Base-by-base conservation (phyloP, 2,888 invertebrate species). In the Poecilus cupreus region DNA sequence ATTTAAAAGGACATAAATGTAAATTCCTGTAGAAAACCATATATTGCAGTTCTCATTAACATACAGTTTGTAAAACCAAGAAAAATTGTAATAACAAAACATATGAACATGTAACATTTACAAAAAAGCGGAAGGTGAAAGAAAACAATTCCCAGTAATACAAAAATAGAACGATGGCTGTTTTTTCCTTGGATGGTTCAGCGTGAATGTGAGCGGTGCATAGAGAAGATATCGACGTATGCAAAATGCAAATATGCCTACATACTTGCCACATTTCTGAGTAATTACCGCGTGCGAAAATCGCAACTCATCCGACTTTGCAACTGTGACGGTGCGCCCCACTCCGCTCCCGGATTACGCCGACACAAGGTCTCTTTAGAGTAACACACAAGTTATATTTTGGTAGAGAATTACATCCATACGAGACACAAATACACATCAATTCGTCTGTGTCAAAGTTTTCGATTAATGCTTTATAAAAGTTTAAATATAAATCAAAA, bases 181-280 rank as follows among this genome's bases (percentile, higher is more conserved):
- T 68, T 68, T 68, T 68, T 68, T 68, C 37, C 64, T 68, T 32
- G 37, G 37, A 68, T 60, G 26, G 32, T 60, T 60, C 32, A 32
- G 64, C 37, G 32, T 22, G 32, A 18, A 18, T 60, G 20, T 54
- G 54, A 22, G 13, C 60, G 43, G 43, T 74, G 74, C 26, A 74
- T 74, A 26, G 24, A 74, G 74, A 51, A 32, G 24, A 49, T 76
- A 76, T 76, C 32, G 54, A 51, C 24, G 76, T 57, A 57, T 76
- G 76, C 20, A 37, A 39, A 26, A 75, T 75, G 75, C 51, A 76
- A 37, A 76, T 57, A 76, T 51, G 37, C 46, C 32, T 72, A 72
- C 72, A 76, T 51, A 76, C 46, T 72, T 72, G 46, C 72, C 72
- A 46, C 72, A 72, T 72, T 72, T 72, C 72, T 72, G n/a, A 46